Conservation (phyloP, 2,113 vertebrate genomes). For the Cercopithecus mona region DNA sequence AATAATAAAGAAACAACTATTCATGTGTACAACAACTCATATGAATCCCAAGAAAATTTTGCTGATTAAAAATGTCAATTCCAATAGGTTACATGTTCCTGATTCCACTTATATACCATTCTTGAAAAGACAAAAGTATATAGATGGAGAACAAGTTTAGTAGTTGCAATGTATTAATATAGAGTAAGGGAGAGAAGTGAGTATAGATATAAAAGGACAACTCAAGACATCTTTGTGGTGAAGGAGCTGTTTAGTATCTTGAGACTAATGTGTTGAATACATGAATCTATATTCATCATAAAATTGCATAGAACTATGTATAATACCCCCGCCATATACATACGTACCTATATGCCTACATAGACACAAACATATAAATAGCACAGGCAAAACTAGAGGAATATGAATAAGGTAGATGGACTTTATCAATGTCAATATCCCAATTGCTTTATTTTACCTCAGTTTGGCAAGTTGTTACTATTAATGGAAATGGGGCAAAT, state of each 20-base stretch:
- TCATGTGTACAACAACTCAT: not conserved
- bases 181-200: not conserved
- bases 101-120: not conserved
- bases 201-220: not conserved
- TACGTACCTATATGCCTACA: not conserved
- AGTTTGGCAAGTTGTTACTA: not conserved
- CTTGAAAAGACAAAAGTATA: not conserved
- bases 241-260: not conserved
- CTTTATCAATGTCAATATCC: not conserved
- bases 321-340: not conserved
- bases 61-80: not conserved
- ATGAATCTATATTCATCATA: not conserved
- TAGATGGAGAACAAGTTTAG: not conserved
- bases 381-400: not conserved
- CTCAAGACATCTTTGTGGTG: not conserved
- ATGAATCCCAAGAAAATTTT: not conserved
- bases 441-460: not conserved
- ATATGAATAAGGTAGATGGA: not conserved
- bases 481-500: not conserved
- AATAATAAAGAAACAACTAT: not conserved
- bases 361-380: not conserved
- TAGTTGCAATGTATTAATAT: not conserved
- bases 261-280: not conserved
- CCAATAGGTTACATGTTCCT: not conserved
- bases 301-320: not conserved